Base-by-base conservation (phyloP, 2,888 invertebrate genomes). In the Imbricaverruca yamaguchii region DNA sequence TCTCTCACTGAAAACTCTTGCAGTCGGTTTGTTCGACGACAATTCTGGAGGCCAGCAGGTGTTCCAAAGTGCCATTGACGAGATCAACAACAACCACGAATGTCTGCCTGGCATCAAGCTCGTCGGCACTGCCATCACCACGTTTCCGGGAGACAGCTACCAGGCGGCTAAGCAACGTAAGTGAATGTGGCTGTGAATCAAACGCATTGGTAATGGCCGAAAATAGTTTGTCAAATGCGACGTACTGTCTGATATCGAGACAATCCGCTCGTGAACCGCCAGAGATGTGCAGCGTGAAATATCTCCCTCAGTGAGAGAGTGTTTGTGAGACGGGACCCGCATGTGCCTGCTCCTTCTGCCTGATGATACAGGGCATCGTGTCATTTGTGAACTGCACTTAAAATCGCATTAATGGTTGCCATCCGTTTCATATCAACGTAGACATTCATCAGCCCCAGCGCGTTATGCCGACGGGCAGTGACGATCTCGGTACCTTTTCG, bases 91-190 rank as follows among this genome's bases (percentile, higher is more conserved):
- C 78, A 23, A 55, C 23, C 23, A 11, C 23, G 56, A 56, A 1
- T 78, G 78, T 21, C 57, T 78, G n/a, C n/a, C 21, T 0, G 78
- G 57, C 57, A 23, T 8, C 78, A 56, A 11, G 11, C 78, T 78
- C 13, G 12, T 4, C 0, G 78, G 56, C 11, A 57, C 21, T 1
- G 12, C 12, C 23, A 57, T 78, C 56, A 56, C 3, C 3, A 55
- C 57, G 0, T 78, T 57, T 23, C 78, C 78, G 11, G 56, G 78
- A 6, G 78, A 78, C 78, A 78, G 78, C 78, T 78, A n/a, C 57
- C 23, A 57, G 56, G 78, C 78, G 11, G 56, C 78, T 7, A 56
- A 56, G 15, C 23, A 78, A 1, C 23, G 78, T 78, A 12, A 56
- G 78, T 15, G n/a, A 13, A 15, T 9, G 65, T 9, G 65, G 9